Percentiles rank a stretch among this genome's conserved stretches.
phyloP scores from a whole-genome alignment of 2,113 vertebrate genomes.

The Sinocyclocheilus anophthalmus region DNA sequence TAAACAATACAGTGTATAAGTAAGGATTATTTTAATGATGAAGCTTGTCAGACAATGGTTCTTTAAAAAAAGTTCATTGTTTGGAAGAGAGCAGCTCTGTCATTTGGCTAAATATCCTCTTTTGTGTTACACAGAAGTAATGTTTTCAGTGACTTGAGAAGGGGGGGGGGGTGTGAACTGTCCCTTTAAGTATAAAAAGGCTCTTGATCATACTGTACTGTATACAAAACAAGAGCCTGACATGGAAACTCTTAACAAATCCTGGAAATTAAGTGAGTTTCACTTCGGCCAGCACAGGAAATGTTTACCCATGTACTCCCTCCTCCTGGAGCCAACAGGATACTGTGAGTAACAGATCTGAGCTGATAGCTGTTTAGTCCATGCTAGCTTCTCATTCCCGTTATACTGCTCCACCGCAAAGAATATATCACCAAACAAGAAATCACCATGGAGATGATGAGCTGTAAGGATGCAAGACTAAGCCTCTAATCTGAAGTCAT shows the following conservation, averaged over 20 bases:
- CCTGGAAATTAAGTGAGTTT: conserved; percentile 56
- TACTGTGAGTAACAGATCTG: neutral
- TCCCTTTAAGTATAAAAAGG: conserved; percentile 33
- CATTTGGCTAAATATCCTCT: neutral
- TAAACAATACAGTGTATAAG: no score
- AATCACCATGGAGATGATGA: conserved; percentile 30
- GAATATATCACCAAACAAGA: conserved; percentile 1
- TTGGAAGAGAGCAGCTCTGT: neutral
- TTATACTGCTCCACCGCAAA: neutral
- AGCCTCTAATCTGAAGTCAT: neutral
- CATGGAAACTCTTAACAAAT: conserved; percentile 64
- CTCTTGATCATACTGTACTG: conserved; percentile 1
- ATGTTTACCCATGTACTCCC: conserved; percentile 14
- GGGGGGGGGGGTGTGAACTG: neutral
- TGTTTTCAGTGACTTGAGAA: no score
- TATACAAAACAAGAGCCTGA: conserved; percentile 51
- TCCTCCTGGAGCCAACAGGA: neutral
- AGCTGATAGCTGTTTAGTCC: neutral
- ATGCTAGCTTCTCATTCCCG: neutral
- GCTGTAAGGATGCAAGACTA: neutral
- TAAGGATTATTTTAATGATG: neutral
- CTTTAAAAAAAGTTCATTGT: neutral
- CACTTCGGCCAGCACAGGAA: conserved; percentile 51
- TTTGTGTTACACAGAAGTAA: neutral
- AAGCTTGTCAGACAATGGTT: neutral